A percentile compares a stretch with the other conserved stretches of the same genome.
phyloP scores from a whole-genome alignment of 2,113 vertebrate species.

The Microcebus jonahi region DNA sequence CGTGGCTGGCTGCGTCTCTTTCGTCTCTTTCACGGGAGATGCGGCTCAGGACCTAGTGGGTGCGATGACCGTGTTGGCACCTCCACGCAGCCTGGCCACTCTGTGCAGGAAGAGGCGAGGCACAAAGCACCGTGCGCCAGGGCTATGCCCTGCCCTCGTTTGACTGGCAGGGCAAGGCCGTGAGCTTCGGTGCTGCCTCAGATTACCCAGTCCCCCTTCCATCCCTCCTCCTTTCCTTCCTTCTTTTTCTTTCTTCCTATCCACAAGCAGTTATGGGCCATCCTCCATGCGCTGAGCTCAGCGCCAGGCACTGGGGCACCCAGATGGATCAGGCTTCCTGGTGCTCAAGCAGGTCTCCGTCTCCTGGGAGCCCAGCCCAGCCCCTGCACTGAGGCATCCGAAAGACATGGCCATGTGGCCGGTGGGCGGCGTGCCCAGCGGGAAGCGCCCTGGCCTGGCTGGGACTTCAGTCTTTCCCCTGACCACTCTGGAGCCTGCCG shows the following conservation, averaged over 20 bases:
- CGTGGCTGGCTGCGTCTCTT: constrained; percentile 72
- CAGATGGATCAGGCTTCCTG: fast-evolving
- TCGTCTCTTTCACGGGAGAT: constrained; percentile 68
- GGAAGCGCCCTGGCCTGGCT: background rate
- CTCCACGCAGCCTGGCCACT: fast-evolving
- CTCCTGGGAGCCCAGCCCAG: background rate
- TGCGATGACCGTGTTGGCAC: background rate
- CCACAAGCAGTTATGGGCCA: background rate
- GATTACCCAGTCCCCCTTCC: fast-evolving
- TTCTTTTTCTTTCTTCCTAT: background rate
- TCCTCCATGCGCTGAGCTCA: background rate
- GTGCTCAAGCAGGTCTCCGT: background rate
- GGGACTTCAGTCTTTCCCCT: background rate
- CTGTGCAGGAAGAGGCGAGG: fast-evolving
- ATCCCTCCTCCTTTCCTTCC: fast-evolving
- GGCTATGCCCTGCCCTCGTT: fast-evolving
- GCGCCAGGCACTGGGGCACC: background rate
- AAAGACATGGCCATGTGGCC: fast-evolving
- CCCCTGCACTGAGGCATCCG: fast-evolving
- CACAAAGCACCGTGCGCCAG: fast-evolving
- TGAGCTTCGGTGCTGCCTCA: fast-evolving
- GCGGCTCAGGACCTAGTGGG: constrained; percentile 60
- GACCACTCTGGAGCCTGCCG: background rate
- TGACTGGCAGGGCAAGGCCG: background rate
- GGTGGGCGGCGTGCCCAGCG: background rate